phyloP scores from a whole-genome alignment of 2,888 invertebrate genomes.

The Gisinianus flammeolus region DNA sequence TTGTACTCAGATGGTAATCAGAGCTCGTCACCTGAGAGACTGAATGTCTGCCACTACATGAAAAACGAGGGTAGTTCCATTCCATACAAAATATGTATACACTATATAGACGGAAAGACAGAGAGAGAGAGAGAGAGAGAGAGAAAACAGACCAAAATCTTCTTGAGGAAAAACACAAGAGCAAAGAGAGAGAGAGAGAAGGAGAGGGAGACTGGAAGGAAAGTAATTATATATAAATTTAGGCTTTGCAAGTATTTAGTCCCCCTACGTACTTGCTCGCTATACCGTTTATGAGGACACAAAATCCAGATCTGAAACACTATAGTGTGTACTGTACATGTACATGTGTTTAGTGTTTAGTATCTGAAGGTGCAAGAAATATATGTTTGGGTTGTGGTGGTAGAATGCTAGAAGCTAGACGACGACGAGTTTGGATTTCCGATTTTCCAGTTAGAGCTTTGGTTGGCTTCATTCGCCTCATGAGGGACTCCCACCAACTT shows the following conservation, averaged over 20 bases:
- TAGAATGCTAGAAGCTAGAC: background rate
- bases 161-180: background rate
- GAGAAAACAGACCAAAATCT: background rate
- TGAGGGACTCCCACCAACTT: slow-evolving; percentile 40
- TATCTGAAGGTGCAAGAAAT: too few relatives aligned
- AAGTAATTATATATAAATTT: background rate
- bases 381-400: too few relatives aligned
- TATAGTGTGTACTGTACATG: background rate
- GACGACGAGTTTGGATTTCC: slow-evolving; percentile 19
- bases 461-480: slow-evolving; percentile 12
- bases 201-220: background rate
- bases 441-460: too few relatives aligned
- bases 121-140: background rate
- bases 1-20: too few relatives aligned
- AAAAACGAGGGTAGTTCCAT: background rate
- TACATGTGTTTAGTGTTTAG: background rate
- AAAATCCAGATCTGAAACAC: background rate
- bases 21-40: too few relatives aligned
- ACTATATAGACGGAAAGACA: background rate
- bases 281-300: too few relatives aligned
- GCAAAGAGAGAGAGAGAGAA: background rate
- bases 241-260: slow-evolving; percentile 5
- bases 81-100: background rate
- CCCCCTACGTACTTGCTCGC: too few relatives aligned
- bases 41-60: too few relatives aligned